Conservation (phyloP, 2,113 vertebrate genomes). For the Scartelaos histophorus region DNA sequence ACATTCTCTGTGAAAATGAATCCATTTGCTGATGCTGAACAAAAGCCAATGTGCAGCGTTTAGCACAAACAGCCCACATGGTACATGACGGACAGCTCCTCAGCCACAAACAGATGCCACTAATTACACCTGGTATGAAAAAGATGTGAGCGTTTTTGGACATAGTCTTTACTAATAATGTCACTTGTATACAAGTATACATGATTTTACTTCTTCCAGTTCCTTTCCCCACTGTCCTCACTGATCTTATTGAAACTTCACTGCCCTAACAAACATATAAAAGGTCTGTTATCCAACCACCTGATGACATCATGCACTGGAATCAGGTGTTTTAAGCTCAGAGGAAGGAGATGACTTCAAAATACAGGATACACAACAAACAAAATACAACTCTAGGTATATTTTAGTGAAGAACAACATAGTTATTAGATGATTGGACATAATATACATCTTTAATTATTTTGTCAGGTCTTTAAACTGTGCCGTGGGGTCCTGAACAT, state of each 20-base stretch:
- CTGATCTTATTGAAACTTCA: background rate
- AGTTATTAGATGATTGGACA: too few species aligned
- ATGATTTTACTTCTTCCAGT: background rate
- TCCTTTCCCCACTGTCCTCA: background rate
- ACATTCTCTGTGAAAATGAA: constrained; percentile 9
- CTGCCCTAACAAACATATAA: background rate
- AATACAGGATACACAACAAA: too few species aligned
- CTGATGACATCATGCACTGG: background rate
- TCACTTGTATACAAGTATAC: background rate
- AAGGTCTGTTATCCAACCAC: background rate
- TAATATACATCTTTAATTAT: background rate
- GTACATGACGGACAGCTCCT: constrained; percentile 30
- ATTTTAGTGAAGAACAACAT: too few species aligned
- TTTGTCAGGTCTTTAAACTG: background rate
- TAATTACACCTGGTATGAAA: background rate
- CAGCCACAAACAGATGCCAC: constrained; percentile 19
- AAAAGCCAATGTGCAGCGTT: background rate
- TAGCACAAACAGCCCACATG: constrained; percentile 5
- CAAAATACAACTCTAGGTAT: background rate
- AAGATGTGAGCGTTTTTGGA: background rate
- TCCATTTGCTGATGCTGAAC: constrained; percentile 22
- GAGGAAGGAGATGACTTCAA: too few species aligned
- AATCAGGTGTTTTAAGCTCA: too few species aligned
- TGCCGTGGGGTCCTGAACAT: background rate
- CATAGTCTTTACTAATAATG: constrained; percentile 5